Conservation (phyloP, 2,797 vertebrate genomes). For the Chromobotia macracanthus region DNA sequence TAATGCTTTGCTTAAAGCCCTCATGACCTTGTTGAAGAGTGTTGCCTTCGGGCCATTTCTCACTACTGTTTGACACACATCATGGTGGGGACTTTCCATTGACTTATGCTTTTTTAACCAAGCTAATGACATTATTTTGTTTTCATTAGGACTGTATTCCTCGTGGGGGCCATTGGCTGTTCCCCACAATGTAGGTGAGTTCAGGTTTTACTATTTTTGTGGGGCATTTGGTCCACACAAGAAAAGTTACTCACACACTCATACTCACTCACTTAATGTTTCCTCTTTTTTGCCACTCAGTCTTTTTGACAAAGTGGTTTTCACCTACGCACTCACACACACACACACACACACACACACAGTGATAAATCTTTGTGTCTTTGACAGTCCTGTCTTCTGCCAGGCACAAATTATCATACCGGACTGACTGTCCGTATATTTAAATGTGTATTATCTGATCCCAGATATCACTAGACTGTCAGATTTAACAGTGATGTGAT, state of each 20-base stretch:
- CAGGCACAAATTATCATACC: slow-evolving; percentile 29
- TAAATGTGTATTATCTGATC: slow-evolving; percentile 27
- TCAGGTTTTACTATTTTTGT: not conserved
- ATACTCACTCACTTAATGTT: not conserved
- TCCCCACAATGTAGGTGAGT: not conserved
- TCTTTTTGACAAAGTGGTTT: slow-evolving; percentile 24
- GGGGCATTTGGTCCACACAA: not conserved
- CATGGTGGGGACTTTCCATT: not conserved
- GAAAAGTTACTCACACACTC: slow-evolving; percentile 1
- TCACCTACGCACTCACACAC: not conserved
- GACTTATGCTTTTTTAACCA: not conserved
- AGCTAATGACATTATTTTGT: not conserved
- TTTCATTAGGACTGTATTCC: not conserved
- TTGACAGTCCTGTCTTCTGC: slow-evolving; percentile 13
- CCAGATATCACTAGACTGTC: slow-evolving; percentile 28
- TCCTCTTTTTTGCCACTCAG: not conserved
- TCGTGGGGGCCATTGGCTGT: not conserved
- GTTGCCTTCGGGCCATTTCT: slow-evolving; percentile 24
- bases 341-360: not conserved
- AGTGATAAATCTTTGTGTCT: slow-evolving; percentile 29
- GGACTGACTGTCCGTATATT: slow-evolving; percentile 34
- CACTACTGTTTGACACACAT: slow-evolving; percentile 21
- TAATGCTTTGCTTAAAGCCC: slow-evolving; percentile 30
- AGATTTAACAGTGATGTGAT: slow-evolving; percentile 38
- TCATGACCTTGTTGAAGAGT: not conserved